Evolutionary conservation across 2,888 invertebrate genomes (phyloP), one percentile per base, ranked within the genome.

Genomic region (Synergus gifuensis): DNA sequence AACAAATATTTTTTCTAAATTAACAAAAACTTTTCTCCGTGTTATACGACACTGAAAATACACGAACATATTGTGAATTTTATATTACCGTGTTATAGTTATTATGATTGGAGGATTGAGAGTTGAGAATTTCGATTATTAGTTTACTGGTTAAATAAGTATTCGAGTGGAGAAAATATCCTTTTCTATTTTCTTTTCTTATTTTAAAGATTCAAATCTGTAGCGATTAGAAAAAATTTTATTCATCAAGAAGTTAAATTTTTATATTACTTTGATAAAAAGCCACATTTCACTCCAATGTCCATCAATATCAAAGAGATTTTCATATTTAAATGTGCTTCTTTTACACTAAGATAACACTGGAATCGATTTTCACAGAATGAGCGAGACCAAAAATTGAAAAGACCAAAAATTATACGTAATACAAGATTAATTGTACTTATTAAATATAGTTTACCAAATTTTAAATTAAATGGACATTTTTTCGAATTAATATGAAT

Each of bases 1-100:
- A 22, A 54, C 14, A 28, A 60, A 22, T 60, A 60, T 60, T 60
- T 60, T 60, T 60, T 60, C 22, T 60, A 60, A 60, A 60, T 60
- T 60, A 60, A 60, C 9, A 54, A 54, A 60, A 60, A 60, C 2
- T 28, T 14, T 60, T 60, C 60, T 60, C 12, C 14, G 12, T 60
- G 60, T 60, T 60, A 14, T 18, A 60, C 60, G 22, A 60, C 60
- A 22, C 11, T 60, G 60, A 12, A 60, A 60, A 60, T 22, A 22
- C 22, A 60, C 12, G 22, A 22, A 60, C 22, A 12, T 60, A 60
- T 60, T 60, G 60, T 60, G 60, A 22, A 60, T 60, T 60, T 60
- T 12, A 11, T 60, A 60, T 60, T 60, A 22, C 4, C 22, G 12
- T 60, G 60, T 60, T 60, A 60, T 4, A 60, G 5, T 60, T 28